phyloP scores from a whole-genome alignment of 1,140 invertebrate species.

The Sycophila sp. region DNA sequence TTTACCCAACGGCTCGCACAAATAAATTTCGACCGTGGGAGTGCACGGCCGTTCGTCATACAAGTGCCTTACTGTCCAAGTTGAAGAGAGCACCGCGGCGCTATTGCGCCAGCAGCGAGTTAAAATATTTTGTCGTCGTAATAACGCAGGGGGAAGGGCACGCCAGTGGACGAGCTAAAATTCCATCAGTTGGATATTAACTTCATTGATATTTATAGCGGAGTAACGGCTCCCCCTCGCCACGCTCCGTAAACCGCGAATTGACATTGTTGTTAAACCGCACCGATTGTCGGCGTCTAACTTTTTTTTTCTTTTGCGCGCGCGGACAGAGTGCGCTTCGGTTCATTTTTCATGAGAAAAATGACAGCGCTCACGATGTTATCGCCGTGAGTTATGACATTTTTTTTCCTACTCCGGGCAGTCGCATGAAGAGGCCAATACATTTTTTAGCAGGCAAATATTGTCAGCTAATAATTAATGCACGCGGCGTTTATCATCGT shows the following conservation, averaged over 20 bases:
- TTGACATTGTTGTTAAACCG: no score
- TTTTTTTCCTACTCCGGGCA: not conserved
- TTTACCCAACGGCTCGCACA: no score
- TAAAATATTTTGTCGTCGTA: not conserved
- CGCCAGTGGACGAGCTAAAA: not conserved
- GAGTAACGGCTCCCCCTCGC: constrained; percentile 8
- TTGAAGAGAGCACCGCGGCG: not conserved
- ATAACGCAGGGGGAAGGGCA: not conserved
- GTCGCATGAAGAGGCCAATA: constrained; percentile 11
- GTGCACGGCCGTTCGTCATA: not conserved
- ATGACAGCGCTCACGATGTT: not conserved
- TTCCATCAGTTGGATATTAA: constrained; percentile 27
- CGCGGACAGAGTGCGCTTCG: not conserved
- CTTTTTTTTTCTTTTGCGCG: not conserved
- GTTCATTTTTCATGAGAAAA: not conserved
- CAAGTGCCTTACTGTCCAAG: not conserved
- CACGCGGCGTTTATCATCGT: no score
- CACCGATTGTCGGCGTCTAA: not conserved
- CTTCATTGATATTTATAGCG: constrained; percentile 33
- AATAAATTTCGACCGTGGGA: no score
- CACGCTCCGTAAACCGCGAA: no score
- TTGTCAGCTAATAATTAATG: constrained; percentile 1
- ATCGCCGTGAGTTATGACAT: not conserved
- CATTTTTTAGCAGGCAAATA: constrained; percentile 3
- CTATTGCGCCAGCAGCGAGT: constrained; percentile 8